phyloP scores from a whole-genome alignment of 2,888 invertebrate genomes.

The Melipona bicolor region DNA sequence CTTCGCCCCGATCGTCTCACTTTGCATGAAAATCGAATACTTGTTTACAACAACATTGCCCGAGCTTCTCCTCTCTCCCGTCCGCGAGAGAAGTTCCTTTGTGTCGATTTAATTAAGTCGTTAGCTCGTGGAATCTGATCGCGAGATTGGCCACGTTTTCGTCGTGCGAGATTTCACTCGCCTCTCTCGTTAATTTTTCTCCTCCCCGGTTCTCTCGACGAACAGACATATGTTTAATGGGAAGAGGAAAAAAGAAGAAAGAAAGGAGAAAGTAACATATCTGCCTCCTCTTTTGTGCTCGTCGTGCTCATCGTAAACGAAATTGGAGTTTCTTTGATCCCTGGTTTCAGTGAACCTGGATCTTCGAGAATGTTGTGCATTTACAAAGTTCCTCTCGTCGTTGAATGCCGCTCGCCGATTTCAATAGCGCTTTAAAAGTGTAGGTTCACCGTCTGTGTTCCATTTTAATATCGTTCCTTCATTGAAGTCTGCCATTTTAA shows the following conservation, averaged over 20 bases:
- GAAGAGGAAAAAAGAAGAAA: neutral
- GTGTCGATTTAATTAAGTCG: slow-evolving; percentile 12
- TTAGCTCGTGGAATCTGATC: slow-evolving; percentile 26
- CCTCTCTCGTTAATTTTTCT: slow-evolving; percentile 2
- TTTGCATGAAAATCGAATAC: neutral
- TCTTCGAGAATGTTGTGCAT: neutral
- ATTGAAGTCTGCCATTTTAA: no score
- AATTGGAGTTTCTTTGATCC: slow-evolving; percentile 12
- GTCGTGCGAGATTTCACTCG: neutral
- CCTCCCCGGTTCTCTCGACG: neutral
- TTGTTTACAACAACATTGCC: neutral
- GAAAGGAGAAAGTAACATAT: no score
- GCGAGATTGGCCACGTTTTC: neutral
- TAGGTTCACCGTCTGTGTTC: neutral
- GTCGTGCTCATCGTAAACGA: neutral
- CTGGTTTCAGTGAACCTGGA: neutral
- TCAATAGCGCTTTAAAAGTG: neutral
- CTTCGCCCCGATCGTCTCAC: no score
- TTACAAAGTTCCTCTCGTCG: neutral
- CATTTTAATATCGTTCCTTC: neutral
- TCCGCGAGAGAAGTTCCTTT: neutral
- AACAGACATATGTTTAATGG: neutral
- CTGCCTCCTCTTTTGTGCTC: neutral
- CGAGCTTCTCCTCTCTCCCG: neutral
- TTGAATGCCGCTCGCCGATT: neutral